Base-by-base conservation (phyloP, 1,140 invertebrate species). In the Magallana gigas region DNA sequence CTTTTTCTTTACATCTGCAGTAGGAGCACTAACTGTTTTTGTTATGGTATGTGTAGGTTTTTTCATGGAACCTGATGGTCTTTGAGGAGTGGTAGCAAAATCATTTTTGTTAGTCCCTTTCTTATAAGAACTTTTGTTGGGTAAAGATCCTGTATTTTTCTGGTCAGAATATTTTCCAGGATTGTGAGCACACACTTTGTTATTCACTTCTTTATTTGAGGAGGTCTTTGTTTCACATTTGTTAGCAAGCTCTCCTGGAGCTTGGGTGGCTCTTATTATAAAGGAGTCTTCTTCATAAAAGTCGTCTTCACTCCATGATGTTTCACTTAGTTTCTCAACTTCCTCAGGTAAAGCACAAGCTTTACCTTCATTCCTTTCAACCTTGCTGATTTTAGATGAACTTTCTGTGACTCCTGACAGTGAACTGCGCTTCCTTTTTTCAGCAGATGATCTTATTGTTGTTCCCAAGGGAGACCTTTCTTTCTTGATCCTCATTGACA, bases 291-390 rank as follows among this genome's bases (percentile, higher is more conserved):
- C 71, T 48, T 86, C 83, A 57, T 86, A 89, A 14, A 89, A 71
- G 23, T 89, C 88, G 68, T 89, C 85, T 36, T 89, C 88, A 82
- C 88, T 89, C 88, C 88, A 89, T 64, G 59, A 64, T 14, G 71
- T 76, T 18, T 60, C 58, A 60, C 62, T 81, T 76, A 29, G 36
- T 11, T 76, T 76, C 36, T 76, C 68, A 18, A 18, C 12, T 29
- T 29, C 23, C 2, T 76, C 23, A 36, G 18, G 23, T 23, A 29
- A 12, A 76, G 12, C 68, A 76, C 68, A 23, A 0, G n/a, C 18
- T 36, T 76, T 29, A 8, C 9, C 14, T 29, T 11, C 1, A 64
- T 16, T 7, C 14, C 6, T 9, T 36, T 7, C 18, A 29, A 29
- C 36, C 68, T 36, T 76, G 68, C 68, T 76, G 1, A 76, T 36